These are phyloP conservation scores for Pseudomyrmex flavicornis DNA, from an alignment of 1,140 invertebrate species.

Conservation along the genomic window DNA sequence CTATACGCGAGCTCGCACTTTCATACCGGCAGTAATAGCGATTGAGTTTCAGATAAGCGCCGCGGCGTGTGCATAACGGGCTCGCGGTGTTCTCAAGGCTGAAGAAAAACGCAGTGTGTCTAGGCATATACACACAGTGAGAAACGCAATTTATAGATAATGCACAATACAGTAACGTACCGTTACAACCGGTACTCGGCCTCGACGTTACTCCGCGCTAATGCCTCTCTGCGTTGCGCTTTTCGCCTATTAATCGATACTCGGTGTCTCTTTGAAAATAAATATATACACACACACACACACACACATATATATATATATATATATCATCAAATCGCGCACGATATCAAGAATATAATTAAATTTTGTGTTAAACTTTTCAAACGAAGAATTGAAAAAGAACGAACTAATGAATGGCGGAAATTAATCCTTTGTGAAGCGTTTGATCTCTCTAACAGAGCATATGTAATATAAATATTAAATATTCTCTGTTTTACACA, in stretches of 20 bases:
- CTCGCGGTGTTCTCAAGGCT: conserved; percentile 54
- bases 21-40: conserved; percentile 53
- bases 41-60: conserved; percentile 45
- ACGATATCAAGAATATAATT: neutral
- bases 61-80: conserved; percentile 43
- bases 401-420: too few species aligned
- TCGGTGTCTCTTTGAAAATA: neutral
- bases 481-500: too few species aligned
- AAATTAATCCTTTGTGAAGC: too few species aligned
- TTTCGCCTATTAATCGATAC: conserved; percentile 51
- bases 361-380: neutral
- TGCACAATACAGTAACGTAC: conserved; percentile 61
- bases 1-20: conserved; percentile 35
- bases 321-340: neutral
- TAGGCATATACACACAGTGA: conserved; percentile 51
- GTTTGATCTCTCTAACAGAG: too few species aligned
- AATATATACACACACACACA: neutral
- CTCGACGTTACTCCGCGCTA: conserved; percentile 43
- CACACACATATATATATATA: too few species aligned
- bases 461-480: too few species aligned
- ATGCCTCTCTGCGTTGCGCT: conserved; percentile 33
- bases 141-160: conserved; percentile 60
- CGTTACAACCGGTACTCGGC: conserved; percentile 59
- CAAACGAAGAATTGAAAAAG: too few species aligned
- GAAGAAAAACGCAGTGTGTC: conserved; percentile 50